Evolutionary conservation across 2,113 vertebrate genomes (phyloP), one percentile per base, ranked within the genome.

Genomic region (Hassar affinis): DNA sequence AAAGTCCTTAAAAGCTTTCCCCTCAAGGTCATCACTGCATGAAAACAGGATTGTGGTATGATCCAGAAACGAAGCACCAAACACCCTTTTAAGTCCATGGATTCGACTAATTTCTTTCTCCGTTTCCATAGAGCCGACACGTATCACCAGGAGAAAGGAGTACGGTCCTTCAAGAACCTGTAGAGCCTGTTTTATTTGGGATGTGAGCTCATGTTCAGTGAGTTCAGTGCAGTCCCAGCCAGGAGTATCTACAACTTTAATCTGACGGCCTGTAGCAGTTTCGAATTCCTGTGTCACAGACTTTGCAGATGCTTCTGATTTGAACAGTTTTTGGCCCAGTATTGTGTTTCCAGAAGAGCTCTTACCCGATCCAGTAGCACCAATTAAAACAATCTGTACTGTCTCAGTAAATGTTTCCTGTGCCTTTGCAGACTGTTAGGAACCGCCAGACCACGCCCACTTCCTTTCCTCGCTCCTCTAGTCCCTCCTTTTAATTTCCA

Each of bases 261-360:
- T 51, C 42, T 59, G 20, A 18, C n/a, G 35, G 20, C 59, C 33
- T 17, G 49, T 8, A 57, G 18, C 69, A 14, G 2, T 38, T 35
- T 57, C 5, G 18, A 20, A 56, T n/a, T 49, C 1, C 6, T 47
- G 17, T 68, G 79, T 85, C 15, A 85, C 71, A 78, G 84, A 85
- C 25, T 81, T 75, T 81, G 49, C 72, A 7, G 79, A 85, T 76
- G 71, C 20, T 35, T 20, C 25, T 49, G 79, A 56, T 52, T 4
- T 11, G n/a, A 85, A 81, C 25, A n/a, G 18, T 35, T 47, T 81
- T n/a, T 69, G 47, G 17, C 61, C 51, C 22, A 85, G 30, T 33
- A 85, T 77, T 8, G 71, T 85, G 71, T 85, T 85, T 81, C 84
- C 79, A 68, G 84, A 56, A 35, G 59, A 75, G 52, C 84, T 85